These are phyloP conservation scores for Hypotaenidia okinawae DNA, from an alignment of 2,797 vertebrate species.

Conservation along the genomic window DNA sequence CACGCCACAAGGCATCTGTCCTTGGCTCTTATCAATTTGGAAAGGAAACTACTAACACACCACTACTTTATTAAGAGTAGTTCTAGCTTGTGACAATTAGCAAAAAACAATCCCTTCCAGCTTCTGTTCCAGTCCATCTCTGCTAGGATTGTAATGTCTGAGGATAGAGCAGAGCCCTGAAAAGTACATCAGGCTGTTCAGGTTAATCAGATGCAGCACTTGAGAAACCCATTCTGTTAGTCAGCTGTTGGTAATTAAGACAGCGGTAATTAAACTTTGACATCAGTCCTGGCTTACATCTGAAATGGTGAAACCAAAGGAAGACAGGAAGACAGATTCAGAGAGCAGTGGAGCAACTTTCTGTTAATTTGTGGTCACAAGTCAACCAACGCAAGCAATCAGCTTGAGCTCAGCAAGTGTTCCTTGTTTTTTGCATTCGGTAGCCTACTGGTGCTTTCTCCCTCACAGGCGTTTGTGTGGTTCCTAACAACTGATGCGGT, in stretches of 20 bases:
- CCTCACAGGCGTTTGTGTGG: background rate
- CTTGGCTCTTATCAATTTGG: background rate
- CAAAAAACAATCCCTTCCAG: background rate
- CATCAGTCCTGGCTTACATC: background rate
- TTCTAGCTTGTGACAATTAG: background rate
- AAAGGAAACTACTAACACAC: background rate
- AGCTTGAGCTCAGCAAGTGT: background rate
- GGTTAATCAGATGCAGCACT: background rate
- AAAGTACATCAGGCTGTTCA: background rate
- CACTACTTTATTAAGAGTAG: background rate
- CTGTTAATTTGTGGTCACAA: background rate
- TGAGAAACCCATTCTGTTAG: background rate
- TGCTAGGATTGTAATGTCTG: background rate
- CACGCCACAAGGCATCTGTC: background rate
- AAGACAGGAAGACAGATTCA: background rate
- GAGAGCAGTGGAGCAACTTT: background rate
- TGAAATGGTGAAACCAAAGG: background rate
- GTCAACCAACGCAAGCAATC: background rate
- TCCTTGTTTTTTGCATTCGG: background rate
- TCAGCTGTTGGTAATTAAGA: slow-evolving; percentile 1
- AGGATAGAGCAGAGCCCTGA: background rate
- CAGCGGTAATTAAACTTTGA: background rate
- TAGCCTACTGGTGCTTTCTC: background rate
- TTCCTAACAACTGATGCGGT: background rate
- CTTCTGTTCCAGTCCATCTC: background rate